A percentile compares a stretch with the other conserved stretches of the same genome.
Evolutionary conservation across 2,888 invertebrate species (phyloP).

Genomic region (Empis livida): DNA sequence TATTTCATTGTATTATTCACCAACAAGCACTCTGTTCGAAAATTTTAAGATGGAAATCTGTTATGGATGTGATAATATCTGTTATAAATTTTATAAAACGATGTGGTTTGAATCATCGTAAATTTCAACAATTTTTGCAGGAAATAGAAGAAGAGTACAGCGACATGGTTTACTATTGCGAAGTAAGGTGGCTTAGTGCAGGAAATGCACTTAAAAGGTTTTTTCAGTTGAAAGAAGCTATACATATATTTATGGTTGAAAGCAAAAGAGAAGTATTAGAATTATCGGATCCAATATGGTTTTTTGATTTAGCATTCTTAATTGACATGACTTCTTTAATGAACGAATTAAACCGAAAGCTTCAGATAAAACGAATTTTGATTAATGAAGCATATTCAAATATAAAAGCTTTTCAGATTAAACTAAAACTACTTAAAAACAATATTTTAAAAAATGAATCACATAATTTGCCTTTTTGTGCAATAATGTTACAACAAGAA

Average conservation of each 20-base stretch:
- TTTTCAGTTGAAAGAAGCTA: conserved; percentile 2
- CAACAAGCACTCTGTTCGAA: conserved; percentile 2
- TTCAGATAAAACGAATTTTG: conserved; percentile 1
- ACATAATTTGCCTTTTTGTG: no score
- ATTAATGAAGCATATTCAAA: no score
- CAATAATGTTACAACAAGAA: no score
- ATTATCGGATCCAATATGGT: conserved; percentile 1
- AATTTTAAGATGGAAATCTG: conserved; percentile 1
- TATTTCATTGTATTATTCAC: neutral
- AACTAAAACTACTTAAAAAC: no score
- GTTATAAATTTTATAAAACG: conserved; percentile 1
- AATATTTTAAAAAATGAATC: no score
- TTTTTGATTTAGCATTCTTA: conserved; percentile 1
- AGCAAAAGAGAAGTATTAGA: conserved; percentile 1
- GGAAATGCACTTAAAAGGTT: conserved; percentile 2
- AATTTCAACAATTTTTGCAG: conserved; percentile 3
- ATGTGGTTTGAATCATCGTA: conserved; percentile 1
- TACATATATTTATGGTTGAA: conserved; percentile 1
- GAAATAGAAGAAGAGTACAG: conserved; percentile 1
- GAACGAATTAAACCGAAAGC: conserved; percentile 1
- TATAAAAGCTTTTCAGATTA: no score
- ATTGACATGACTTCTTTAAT: conserved; percentile 2
- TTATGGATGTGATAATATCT: conserved; percentile 2
- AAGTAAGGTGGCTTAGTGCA: conserved; percentile 1
- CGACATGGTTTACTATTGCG: conserved; percentile 1